Conservation (phyloP, 2,888 invertebrate species). For the Oscheius sp. region DNA sequence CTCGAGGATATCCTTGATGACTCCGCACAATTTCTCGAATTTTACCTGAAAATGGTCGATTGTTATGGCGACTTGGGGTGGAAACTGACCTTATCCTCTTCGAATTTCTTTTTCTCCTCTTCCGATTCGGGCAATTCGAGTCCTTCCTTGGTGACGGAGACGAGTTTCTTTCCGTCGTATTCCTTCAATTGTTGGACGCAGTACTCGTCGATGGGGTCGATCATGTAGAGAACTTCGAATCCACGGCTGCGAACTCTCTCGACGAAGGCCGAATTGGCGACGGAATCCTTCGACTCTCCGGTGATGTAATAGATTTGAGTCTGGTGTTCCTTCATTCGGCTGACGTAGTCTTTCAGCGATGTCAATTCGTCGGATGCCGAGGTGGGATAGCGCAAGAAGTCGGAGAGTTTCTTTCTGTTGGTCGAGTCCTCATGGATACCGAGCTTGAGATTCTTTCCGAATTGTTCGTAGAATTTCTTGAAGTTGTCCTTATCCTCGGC, state of each 20-base stretch:
- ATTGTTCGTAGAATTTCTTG: conserved; percentile 98
- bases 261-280: conserved; percentile 95
- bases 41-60: conserved; percentile 75
- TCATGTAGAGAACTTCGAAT: conserved; percentile 95
- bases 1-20: conserved; percentile 92
- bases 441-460: conserved; percentile 83
- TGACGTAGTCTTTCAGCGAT: conserved; percentile 94
- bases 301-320: conserved; percentile 98
- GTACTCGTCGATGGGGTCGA: conserved; percentile 98
- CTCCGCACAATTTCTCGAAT: conserved; percentile 84
- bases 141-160: conserved; percentile 97
- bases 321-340: conserved; percentile 94
- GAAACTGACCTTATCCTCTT: conserved; percentile 82
- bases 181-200: conserved; percentile 98
- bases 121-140: conserved; percentile 96
- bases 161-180: conserved; percentile 93
- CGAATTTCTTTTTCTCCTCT: conserved; percentile 94
- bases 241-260: conserved; percentile 97
- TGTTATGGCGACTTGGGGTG: background rate
- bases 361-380: conserved; percentile 89
- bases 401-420: conserved; percentile 89
- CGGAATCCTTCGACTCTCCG: conserved; percentile 80
- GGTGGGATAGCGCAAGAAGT: conserved; percentile 90
- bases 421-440: conserved; percentile 97
- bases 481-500: conserved; percentile 96